Evolutionary conservation across 2,113 vertebrate genomes (phyloP).

Genomic region (Empidonax alnorum): DNA sequence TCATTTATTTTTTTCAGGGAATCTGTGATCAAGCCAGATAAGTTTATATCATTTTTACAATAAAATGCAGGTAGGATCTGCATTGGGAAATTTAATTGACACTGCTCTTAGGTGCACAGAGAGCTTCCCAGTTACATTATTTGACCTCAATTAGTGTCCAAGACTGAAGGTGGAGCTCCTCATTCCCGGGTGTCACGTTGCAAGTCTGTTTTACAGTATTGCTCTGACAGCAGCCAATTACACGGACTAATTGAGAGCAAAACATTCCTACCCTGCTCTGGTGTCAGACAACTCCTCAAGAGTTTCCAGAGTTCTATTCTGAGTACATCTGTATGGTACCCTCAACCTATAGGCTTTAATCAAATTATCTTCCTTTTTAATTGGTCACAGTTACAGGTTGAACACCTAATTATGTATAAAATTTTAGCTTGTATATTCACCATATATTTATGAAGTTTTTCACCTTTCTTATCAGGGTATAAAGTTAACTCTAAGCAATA

Average conservation of each 20-base stretch:
- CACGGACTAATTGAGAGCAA: neutral
- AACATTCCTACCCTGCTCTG: neutral
- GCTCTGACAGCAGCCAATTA: constrained; percentile 17
- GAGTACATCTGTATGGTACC: neutral
- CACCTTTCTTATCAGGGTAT: neutral
- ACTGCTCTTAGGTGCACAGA: neutral
- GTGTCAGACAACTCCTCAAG: neutral
- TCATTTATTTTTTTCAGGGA: neutral
- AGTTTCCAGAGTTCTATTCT: neutral
- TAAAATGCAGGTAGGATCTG: neutral
- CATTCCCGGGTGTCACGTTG: neutral
- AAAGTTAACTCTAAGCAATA: neutral
- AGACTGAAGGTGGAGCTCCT: neutral
- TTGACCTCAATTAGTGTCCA: neutral
- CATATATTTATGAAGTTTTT: neutral
- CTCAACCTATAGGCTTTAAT: neutral
- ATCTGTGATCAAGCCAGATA: neutral
- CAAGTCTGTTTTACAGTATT: neutral
- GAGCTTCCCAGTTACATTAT: neutral
- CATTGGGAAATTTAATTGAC: neutral
- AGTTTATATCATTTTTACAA: neutral
- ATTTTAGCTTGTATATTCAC: neutral
- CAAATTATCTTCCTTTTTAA: neutral
- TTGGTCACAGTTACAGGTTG: neutral
- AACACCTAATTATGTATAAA: neutral